Conservation (phyloP, 2,888 invertebrate species). For the Dynastes grantii region DNA sequence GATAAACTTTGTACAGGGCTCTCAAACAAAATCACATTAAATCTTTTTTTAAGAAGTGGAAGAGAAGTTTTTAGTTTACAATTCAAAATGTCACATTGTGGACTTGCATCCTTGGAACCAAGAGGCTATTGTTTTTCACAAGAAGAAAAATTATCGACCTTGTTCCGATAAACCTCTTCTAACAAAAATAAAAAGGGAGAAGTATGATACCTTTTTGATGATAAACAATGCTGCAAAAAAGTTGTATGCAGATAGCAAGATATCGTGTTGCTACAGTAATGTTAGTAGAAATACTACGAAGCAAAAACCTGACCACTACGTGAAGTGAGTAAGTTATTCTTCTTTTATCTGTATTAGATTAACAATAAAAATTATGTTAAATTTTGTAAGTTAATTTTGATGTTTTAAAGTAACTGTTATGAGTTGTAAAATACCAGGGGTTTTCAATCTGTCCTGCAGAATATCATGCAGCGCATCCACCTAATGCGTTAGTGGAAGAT, state of each 20-base stretch:
- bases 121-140: constrained; percentile 72
- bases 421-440: too few relatives aligned
- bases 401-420: too few relatives aligned
- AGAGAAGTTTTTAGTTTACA: constrained; percentile 70
- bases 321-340: constrained; percentile 17
- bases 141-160: constrained; percentile 72
- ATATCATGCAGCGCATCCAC: too few relatives aligned
- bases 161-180: constrained; percentile 69
- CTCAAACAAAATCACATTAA: too few relatives aligned
- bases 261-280: constrained; percentile 61
- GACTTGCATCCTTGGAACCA: constrained; percentile 75
- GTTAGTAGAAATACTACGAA: constrained; percentile 48
- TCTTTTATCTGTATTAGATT: not conserved
- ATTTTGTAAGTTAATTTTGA: too few relatives aligned
- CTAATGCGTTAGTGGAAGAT: too few relatives aligned
- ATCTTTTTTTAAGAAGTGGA: not conserved
- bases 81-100: constrained; percentile 76
- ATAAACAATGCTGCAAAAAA: constrained; percentile 61
- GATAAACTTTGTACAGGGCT: too few relatives aligned
- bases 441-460: too few relatives aligned
- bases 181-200: constrained; percentile 61
- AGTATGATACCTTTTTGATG: constrained; percentile 61
- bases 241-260: constrained; percentile 60
- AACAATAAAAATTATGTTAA: too few relatives aligned
- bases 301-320: not conserved